Evolutionary conservation across 64 coral and sea anemone genomes (phyloP).

Genomic region (Pachyseris speciosa): DNA sequence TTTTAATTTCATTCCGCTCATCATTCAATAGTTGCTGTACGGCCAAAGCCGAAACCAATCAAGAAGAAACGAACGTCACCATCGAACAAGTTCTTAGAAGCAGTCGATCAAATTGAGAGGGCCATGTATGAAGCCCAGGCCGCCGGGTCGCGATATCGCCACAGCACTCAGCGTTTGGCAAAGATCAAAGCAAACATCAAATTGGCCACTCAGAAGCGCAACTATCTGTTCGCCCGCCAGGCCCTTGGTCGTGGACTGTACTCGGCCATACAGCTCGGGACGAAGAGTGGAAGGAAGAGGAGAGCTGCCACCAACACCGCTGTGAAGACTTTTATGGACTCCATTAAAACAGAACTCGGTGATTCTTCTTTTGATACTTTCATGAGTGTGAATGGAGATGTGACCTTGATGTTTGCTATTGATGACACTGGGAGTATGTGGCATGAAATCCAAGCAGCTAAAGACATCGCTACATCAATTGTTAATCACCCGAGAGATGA

Average conservation of each 20-base stretch:
- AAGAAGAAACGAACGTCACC: slow-evolving; percentile 34
- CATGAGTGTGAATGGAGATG: slow-evolving; percentile 63
- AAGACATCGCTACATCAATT: slow-evolving; percentile 46
- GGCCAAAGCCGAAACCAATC: too few relatives aligned
- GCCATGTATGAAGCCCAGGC: slow-evolving; percentile 58
- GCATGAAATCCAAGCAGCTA: slow-evolving; percentile 59
- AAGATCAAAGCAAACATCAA: slow-evolving; percentile 63
- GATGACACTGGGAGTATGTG: slow-evolving; percentile 83
- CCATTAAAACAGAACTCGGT: slow-evolving; percentile 64
- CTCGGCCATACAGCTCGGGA: slow-evolving; percentile 1
- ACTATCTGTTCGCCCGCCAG: slow-evolving; percentile 65
- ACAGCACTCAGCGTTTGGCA: slow-evolving; percentile 12
- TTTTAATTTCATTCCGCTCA: too few relatives aligned
- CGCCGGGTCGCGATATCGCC: not conserved
- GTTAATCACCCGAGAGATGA: not conserved
- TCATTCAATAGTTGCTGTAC: too few relatives aligned
- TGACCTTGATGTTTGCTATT: slow-evolving; percentile 82
- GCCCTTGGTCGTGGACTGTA: slow-evolving; percentile 61
- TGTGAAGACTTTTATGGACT: slow-evolving; percentile 36
- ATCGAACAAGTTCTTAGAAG: slow-evolving; percentile 80
- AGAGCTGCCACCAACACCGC: not conserved
- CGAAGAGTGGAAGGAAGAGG: slow-evolving; percentile 7
- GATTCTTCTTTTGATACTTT: slow-evolving; percentile 41
- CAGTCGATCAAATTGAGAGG: slow-evolving; percentile 69
- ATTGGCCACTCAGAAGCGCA: slow-evolving; percentile 35